A percentile compares a stretch with the other conserved stretches of the same genome.
Evolutionary conservation across 2,113 vertebrate genomes (phyloP).

Genomic region (Urocolius indicus): DNA sequence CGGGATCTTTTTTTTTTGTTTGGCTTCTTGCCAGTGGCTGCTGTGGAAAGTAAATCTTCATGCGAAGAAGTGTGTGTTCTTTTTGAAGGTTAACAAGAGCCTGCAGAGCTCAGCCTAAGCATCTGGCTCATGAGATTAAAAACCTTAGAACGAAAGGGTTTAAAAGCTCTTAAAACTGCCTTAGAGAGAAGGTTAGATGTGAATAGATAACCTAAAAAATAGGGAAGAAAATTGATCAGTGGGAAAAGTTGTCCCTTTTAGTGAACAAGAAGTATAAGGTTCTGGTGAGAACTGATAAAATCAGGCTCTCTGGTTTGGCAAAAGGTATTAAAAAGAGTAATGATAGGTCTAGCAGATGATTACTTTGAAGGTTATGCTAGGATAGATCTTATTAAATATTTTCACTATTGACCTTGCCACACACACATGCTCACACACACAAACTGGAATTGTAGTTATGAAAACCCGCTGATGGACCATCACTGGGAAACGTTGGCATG

Average conservation of each 20-base stretch:
- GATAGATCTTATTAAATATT: slow-evolving; percentile 46
- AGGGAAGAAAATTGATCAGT: background rate
- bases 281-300: slow-evolving; percentile 27
- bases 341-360: background rate
- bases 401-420: slow-evolving; percentile 36
- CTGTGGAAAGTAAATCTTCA: slow-evolving; percentile 41
- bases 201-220: slow-evolving; percentile 23
- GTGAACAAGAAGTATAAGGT: background rate
- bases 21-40: slow-evolving; percentile 1
- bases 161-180: slow-evolving; percentile 24
- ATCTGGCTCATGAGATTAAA: slow-evolving; percentile 68
- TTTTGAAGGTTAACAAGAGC: slow-evolving; percentile 59
- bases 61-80: slow-evolving; percentile 7
- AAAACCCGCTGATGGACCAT: background rate
- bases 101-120: slow-evolving; percentile 42
- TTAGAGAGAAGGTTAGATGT: slow-evolving; percentile 19
- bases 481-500: background rate
- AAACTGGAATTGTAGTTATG: background rate
- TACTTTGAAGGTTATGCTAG: slow-evolving; percentile 36
- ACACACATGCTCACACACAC: background rate
- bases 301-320: slow-evolving; percentile 4
- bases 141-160: background rate
- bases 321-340: slow-evolving; percentile 28
- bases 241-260: background rate
- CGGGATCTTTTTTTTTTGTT: background rate